Percentiles rank a stretch among this genome's conserved stretches.
These are phyloP conservation scores for Melanerpes formicivorus DNA, from an alignment of 2,113 vertebrate genomes.

Conservation along the genomic window DNA sequence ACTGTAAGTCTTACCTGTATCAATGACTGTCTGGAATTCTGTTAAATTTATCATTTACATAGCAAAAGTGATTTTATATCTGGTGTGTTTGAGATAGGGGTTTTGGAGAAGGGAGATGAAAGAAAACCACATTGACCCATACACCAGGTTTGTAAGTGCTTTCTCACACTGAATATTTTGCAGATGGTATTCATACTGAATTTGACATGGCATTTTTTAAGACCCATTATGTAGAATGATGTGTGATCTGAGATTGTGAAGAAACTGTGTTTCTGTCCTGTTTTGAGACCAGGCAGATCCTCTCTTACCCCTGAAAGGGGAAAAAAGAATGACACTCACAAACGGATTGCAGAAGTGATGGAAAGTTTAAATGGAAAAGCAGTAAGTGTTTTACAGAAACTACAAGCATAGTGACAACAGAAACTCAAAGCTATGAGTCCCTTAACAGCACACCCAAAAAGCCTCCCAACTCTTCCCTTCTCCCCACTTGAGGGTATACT, in stretches of 20 bases:
- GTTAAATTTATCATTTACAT: background rate
- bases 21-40: background rate
- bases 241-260: background rate
- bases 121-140: background rate
- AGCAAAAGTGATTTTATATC: background rate
- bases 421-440: too few species aligned
- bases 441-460: too few species aligned
- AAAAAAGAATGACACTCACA: too few species aligned
- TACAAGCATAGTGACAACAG: too few species aligned
- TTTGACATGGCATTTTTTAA: background rate
- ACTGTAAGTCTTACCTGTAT: background rate
- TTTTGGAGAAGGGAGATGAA: background rate
- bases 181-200: background rate
- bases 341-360: too few species aligned
- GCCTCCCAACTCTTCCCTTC: too few species aligned
- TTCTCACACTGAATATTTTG: background rate
- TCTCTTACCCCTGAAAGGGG: too few species aligned
- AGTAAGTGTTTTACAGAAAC: too few species aligned
- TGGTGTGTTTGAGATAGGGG: background rate
- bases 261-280: background rate
- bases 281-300: too few species aligned
- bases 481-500: too few species aligned
- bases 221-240: rapidly evolving
- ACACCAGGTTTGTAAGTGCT: background rate
- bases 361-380: too few species aligned